A percentile compares a stretch with the other conserved stretches of the same genome.
Evolutionary conservation across 2,113 vertebrate genomes (phyloP).

Genomic region (Leucoraja erinaceus): DNA sequence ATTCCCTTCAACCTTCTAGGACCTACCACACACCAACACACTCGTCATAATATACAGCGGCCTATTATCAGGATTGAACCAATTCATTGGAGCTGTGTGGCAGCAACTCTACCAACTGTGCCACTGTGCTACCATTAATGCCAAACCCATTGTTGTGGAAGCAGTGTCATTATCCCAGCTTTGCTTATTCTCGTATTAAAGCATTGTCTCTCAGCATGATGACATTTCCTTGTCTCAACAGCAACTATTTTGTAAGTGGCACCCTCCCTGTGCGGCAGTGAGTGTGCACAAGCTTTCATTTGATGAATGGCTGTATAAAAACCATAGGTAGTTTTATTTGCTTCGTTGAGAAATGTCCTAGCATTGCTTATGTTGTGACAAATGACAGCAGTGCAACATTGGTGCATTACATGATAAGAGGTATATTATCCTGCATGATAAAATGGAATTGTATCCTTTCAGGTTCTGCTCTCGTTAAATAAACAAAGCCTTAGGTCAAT

Average conservation of each 20-base stretch:
- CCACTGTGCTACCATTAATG: not conserved
- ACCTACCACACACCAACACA: too few species aligned
- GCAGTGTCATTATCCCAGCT: not conserved
- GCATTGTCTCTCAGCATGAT: not conserved
- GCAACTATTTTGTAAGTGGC: constrained; percentile 1
- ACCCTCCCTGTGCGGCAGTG: not conserved
- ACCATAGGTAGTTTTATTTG: too few species aligned
- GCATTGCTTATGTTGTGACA: not conserved
- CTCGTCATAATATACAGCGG: too few species aligned
- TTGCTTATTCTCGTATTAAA: not conserved
- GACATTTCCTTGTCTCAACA: not conserved
- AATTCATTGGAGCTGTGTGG: too few species aligned
- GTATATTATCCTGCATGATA: not conserved
- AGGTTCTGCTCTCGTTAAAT: constrained; percentile 13
- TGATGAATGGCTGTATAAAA: not conserved
- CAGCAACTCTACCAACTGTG: too few species aligned
- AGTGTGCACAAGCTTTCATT: not conserved
- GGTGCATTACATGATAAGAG: not conserved
- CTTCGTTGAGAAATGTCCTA: not conserved
- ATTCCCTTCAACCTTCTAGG: too few species aligned
- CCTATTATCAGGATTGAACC: too few species aligned
- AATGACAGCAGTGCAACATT: not conserved
- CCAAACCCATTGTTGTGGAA: not conserved
- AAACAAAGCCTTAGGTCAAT: constrained; percentile 25
- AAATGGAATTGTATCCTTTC: not conserved